These are phyloP conservation scores for Laticauda laticaudata DNA, from an alignment of 2,113 vertebrate genomes.

Conservation along the genomic window DNA sequence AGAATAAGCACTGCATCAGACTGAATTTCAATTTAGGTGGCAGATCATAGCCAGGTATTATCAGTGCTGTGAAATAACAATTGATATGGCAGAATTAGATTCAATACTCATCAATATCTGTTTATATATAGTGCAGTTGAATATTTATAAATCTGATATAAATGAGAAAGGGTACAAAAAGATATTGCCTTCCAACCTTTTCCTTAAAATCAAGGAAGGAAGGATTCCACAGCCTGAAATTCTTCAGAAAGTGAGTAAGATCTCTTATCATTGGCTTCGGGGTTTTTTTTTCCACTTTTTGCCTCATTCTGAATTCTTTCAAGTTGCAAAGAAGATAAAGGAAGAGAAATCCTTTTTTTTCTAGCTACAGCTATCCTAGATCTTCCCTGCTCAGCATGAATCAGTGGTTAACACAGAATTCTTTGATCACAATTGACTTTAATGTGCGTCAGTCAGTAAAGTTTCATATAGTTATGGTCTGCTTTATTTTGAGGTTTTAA, in stretches of 20 bases:
- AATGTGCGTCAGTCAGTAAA: background rate
- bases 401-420: background rate
- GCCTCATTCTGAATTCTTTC: background rate
- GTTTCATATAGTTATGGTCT: background rate
- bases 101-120: background rate
- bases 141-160: background rate
- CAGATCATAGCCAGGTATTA: background rate
- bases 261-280: slow-evolving; percentile 13
- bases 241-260: background rate
- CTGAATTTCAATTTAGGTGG: background rate
- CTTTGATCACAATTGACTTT: background rate
- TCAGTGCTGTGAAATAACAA: background rate
- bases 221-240: background rate
- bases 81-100: background rate
- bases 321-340: slow-evolving; percentile 34
- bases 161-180: background rate
- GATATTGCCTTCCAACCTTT: slow-evolving; percentile 14
- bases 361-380: background rate
- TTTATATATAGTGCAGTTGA: background rate
- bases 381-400: background rate
- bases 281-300: background rate
- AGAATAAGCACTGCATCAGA: background rate
- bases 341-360: background rate
- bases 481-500: background rate
- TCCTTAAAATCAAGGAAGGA: background rate